A percentile compares a stretch with the other conserved stretches of the same genome.
phyloP scores from a whole-genome alignment of 2,888 invertebrate species.

The Macropis europaea region DNA sequence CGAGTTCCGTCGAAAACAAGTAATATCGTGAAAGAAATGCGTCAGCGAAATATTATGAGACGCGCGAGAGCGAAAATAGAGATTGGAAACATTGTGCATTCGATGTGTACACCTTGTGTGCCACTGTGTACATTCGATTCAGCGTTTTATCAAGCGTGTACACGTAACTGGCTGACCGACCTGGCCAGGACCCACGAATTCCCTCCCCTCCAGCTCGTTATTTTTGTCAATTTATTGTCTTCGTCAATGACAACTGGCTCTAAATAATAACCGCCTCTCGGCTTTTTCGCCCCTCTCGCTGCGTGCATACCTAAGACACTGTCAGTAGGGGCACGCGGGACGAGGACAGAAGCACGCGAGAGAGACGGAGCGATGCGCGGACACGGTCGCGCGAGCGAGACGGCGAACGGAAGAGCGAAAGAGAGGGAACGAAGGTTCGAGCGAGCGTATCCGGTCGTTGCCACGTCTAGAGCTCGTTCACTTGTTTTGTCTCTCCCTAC shows the following conservation, averaged over 20 bases:
- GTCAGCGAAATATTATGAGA: too few species aligned
- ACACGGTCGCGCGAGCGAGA: constrained; percentile 1
- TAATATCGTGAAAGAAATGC: background rate
- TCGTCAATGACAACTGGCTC: constrained; percentile 64
- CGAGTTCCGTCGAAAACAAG: background rate
- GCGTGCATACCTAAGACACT: constrained; percentile 60
- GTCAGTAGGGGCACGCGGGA: too few species aligned
- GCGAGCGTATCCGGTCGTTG: constrained; percentile 78
- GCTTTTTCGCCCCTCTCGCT: constrained; percentile 45
- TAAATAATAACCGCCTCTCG: constrained; percentile 65
- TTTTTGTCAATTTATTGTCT: constrained; percentile 57
- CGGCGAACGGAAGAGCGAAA: constrained; percentile 30
- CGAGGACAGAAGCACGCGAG: constrained; percentile 19
- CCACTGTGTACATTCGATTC: background rate
- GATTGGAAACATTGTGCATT: constrained; percentile 2
- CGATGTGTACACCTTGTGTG: background rate
- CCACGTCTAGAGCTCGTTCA: constrained; percentile 77
- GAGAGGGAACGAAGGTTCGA: constrained; percentile 56
- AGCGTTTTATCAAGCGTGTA: constrained; percentile 20
- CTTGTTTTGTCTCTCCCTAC: constrained; percentile 74
- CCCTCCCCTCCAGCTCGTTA: constrained; percentile 14
- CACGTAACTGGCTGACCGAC: constrained; percentile 12
- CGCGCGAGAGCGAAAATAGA: background rate
- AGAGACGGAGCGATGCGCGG: background rate
- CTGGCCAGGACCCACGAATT: constrained; percentile 1